Evolutionary conservation across 2,113 vertebrate genomes (phyloP).

Genomic region (Cairina moschata): DNA sequence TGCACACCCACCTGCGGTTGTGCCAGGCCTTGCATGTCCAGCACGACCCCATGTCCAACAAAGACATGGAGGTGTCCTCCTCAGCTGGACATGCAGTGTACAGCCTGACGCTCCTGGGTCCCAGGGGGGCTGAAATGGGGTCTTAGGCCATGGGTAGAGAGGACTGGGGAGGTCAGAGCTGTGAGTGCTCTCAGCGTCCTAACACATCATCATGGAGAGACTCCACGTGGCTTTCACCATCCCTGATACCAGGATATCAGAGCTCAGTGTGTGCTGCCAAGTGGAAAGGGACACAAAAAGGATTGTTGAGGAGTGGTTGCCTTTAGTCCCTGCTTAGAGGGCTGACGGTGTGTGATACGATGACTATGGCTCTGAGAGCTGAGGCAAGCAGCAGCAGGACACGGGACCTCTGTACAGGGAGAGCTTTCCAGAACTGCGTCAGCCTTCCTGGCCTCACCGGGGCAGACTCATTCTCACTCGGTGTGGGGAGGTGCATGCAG

Average conservation of each 20-base stretch:
- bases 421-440: neutral
- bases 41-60: too few species aligned
- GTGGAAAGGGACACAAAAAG: neutral
- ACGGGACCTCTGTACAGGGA: neutral
- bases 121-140: neutral
- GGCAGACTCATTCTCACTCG: accelerated
- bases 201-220: neutral
- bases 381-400: neutral
- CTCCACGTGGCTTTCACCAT: neutral
- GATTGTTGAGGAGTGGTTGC: neutral
- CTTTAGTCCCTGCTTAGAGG: neutral
- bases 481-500: accelerated
- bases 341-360: neutral
- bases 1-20: too few species aligned
- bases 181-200: neutral
- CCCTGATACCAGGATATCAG: neutral
- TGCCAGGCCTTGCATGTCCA: too few species aligned
- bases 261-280: neutral
- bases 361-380: neutral
- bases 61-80: neutral
- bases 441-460: neutral
- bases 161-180: neutral
- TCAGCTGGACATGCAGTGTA: neutral
- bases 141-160: too few species aligned
- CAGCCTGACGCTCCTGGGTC: neutral